Conservation (phyloP, 2,797 vertebrate genomes). For the Bradypodion pumilum region DNA sequence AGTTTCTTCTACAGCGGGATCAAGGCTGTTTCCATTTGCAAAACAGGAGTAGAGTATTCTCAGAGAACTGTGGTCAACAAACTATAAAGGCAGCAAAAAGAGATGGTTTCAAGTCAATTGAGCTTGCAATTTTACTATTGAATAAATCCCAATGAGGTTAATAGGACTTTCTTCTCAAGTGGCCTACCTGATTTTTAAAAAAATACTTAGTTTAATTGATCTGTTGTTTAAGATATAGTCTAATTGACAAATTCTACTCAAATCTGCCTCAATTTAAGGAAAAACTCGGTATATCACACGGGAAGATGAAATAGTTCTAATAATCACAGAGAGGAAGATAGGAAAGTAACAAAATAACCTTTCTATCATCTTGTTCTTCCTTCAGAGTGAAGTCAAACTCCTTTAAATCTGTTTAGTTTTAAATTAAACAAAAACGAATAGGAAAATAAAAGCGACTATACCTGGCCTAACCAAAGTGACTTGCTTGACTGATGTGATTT, state of each 20-base stretch:
- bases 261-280: not conserved
- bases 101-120: not conserved
- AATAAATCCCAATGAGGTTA: not conserved
- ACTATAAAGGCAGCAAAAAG: not conserved
- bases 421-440: constrained; percentile 49
- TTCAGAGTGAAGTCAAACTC: constrained; percentile 44
- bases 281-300: not conserved
- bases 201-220: not conserved
- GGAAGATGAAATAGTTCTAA: not conserved
- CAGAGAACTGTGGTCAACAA: not conserved
- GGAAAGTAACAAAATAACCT: constrained; percentile 11
- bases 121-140: not conserved
- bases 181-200: not conserved
- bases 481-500: constrained; percentile 77
- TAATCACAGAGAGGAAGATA: constrained; percentile 29
- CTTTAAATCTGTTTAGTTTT: constrained; percentile 64
- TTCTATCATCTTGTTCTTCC: constrained; percentile 18
- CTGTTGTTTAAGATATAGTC: not conserved
- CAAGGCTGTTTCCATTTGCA: not conserved
- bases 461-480: constrained; percentile 63
- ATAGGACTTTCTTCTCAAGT: not conserved
- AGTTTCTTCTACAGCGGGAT: not conserved
- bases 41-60: not conserved
- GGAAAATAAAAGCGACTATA: constrained; percentile 44
- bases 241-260: not conserved